Conservation (phyloP, 2,113 vertebrate species). For the Raja brachyura region DNA sequence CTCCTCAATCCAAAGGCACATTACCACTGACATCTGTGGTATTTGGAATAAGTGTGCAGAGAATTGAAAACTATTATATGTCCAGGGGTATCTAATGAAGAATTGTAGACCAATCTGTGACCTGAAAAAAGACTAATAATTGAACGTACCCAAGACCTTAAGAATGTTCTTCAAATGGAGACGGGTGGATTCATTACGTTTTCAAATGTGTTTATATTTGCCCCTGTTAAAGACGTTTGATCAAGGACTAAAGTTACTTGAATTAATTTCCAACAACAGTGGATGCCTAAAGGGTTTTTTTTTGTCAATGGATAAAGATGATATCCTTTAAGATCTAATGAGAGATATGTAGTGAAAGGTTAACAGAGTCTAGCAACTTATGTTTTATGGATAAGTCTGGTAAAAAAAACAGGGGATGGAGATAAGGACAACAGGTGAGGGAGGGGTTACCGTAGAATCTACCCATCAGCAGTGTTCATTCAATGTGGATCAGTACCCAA, state of each 20-base stretch:
- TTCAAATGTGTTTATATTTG: neutral
- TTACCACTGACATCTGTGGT: neutral
- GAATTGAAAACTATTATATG: neutral
- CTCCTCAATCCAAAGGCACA: neutral
- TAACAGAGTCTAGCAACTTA: neutral
- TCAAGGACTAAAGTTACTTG: neutral
- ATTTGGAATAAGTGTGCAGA: neutral
- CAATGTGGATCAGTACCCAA: neutral
- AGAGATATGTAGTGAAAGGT: neutral
- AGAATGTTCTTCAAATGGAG: neutral
- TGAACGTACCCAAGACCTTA: neutral
- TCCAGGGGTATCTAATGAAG: neutral
- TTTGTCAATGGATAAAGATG: neutral
- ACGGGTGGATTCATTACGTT: neutral
- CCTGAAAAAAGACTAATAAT: neutral
- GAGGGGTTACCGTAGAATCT: neutral
- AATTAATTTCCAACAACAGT: neutral
- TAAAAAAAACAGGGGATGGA: neutral
- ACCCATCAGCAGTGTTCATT: neutral
- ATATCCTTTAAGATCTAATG: neutral
- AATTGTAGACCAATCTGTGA: neutral
- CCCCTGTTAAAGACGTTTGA: neutral
- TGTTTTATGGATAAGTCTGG: no score
- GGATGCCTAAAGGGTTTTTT: neutral
- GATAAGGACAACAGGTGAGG: neutral